phyloP scores from a whole-genome alignment of 2,888 invertebrate species.

The Eupithecia subumbrata region DNA sequence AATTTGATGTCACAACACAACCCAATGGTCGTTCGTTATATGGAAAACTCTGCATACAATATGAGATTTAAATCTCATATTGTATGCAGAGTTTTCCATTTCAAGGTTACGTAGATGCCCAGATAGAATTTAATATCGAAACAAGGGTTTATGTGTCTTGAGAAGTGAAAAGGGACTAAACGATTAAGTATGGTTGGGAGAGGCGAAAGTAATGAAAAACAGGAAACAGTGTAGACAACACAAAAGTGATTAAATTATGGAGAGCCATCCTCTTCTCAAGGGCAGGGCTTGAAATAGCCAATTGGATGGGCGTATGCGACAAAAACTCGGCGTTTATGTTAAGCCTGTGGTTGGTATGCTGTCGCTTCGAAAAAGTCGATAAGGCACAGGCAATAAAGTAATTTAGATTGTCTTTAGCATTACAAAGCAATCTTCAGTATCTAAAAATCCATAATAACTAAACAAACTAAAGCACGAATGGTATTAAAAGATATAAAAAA shows the following conservation, averaged over 20 bases:
- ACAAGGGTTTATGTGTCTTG: neutral
- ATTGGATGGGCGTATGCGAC: constrained; percentile 34
- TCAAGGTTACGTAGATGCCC: neutral
- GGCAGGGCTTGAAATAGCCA: constrained; percentile 33
- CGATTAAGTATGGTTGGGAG: neutral
- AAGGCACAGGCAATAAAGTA: neutral
- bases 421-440: no score
- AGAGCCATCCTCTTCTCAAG: constrained; percentile 33
- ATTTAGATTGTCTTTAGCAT: neutral
- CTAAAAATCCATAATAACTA: no score
- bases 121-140: constrained; percentile 2
- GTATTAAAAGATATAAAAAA: neutral
- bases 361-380: neutral
- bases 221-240: constrained; percentile 29
- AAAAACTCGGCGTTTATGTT: constrained; percentile 22
- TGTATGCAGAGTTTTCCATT: no score
- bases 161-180: constrained; percentile 12
- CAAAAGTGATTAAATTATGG: constrained; percentile 21
- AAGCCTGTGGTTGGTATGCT: neutral
- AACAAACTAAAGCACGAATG: no score
- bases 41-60: neutral
- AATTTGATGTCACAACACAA: neutral
- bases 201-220: constrained; percentile 4
- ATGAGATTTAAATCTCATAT: neutral
- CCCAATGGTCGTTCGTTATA: neutral